phyloP scores from a whole-genome alignment of 2,113 vertebrate genomes.

The Hippopotamus amphibius region DNA sequence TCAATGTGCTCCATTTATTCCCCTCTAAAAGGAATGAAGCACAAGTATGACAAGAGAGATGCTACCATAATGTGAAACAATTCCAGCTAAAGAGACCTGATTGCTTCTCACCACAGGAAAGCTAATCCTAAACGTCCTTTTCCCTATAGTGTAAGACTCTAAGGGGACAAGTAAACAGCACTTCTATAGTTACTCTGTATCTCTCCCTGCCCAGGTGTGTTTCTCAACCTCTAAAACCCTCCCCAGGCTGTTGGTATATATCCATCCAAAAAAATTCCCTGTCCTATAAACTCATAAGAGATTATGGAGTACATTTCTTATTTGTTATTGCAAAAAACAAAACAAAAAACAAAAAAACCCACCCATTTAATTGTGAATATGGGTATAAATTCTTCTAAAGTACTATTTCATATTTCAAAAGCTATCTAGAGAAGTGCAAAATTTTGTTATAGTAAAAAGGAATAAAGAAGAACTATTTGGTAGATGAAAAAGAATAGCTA shows the following conservation, averaged over 20 bases:
- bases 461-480: slow-evolving; percentile 25
- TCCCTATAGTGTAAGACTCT: background rate
- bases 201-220: background rate
- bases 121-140: background rate
- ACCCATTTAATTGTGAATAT: background rate
- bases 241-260: background rate
- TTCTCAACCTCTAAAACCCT: background rate
- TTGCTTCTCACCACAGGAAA: background rate
- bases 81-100: background rate
- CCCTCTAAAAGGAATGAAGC: background rate
- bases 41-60: background rate
- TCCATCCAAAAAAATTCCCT: background rate
- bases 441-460: background rate
- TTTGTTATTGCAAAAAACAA: background rate
- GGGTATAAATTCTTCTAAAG: background rate
- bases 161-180: background rate
- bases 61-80: background rate
- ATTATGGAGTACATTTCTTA: background rate
- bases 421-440: background rate
- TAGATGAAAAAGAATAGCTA: background rate
- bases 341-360: background rate
- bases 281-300: background rate
- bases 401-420: background rate
- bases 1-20: background rate
- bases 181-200: background rate